phyloP scores from a whole-genome alignment of 1,140 invertebrate species.

The Gonioctena quinquepunctata region DNA sequence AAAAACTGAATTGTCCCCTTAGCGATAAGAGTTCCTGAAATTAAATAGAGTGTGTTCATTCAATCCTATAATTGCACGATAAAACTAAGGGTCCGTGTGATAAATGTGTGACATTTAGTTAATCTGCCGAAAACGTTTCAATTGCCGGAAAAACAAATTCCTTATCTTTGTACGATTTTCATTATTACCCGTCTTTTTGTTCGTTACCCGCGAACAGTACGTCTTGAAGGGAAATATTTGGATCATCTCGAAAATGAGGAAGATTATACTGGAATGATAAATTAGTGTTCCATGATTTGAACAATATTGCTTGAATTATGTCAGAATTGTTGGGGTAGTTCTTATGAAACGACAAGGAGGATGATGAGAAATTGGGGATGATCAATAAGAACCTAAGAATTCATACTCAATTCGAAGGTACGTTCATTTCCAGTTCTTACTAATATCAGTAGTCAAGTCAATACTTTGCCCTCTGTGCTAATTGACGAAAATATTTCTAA shows the following conservation, averaged over 20 bases:
- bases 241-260: background rate
- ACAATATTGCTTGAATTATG: background rate
- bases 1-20: conserved; percentile 33
- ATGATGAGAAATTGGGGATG: no score
- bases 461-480: no score
- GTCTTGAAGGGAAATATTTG: background rate
- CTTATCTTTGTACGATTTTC: conserved; percentile 1
- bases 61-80: conserved; percentile 34
- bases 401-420: no score
- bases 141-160: conserved; percentile 31
- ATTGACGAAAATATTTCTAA: no score
- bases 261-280: background rate
- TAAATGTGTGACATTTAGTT: conserved; percentile 37
- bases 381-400: no score
- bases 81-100: conserved; percentile 32
- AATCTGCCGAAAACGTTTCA: conserved; percentile 37
- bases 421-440: no score
- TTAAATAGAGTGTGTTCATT: conserved; percentile 36
- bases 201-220: background rate
- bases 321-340: no score
- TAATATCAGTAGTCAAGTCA: no score
- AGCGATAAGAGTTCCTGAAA: conserved; percentile 32
- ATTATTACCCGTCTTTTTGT: background rate
- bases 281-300: background rate
- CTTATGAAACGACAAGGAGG: no score